Evolutionary conservation across 2,797 vertebrate species (phyloP), one percentile per base, ranked within the genome.

Genomic region (Argya squamiceps): DNA sequence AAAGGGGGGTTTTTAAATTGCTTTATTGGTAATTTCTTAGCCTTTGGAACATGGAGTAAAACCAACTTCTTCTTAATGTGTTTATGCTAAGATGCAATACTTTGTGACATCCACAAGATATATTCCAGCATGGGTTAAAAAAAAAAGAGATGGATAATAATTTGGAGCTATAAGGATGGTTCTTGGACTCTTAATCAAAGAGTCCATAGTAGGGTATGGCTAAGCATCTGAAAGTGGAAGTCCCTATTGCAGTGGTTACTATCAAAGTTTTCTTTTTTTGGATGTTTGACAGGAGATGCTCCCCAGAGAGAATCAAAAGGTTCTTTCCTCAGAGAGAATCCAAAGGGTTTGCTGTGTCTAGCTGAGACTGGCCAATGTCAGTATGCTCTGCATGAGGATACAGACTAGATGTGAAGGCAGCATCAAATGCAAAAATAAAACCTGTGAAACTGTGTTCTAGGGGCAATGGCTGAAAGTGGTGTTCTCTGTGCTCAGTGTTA

Each of bases 21-120:
- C 62, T 93, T 56, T 52, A 32, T 7, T 50, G 17, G 20, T 55
- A 27, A 59, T 74, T 71, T 71, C 24, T 71, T 68, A 71, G 71
- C 2, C 8, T 46, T 29, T 41, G 41, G 5, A 70, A 44, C 2
- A 41, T 12, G 9, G 32, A 68, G 4, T 0, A 68, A 84, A 84
- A 15, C 0, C 8, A 52, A 2, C 12, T 49, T 80, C 26, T 79
- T 73, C 19, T 21, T 4, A 1, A 24, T 34, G 5, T 37, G 7
- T 12, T 19, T 17, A 30, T 50, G 24, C 7, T 67, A 22, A 30
- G 12, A 32, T 24, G 8, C 4, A 69, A 44, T 27, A 29, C 3
- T n/a, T 80, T 62, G 22, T 44, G 47, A 50, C 14, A 88, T 29
- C 6, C 41, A 36, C 19, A 49, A 62, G 8, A 24, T 21, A n/a